Evolutionary conservation across 2,797 vertebrate species (phyloP).

Genomic region (Galagoides demidoff): DNA sequence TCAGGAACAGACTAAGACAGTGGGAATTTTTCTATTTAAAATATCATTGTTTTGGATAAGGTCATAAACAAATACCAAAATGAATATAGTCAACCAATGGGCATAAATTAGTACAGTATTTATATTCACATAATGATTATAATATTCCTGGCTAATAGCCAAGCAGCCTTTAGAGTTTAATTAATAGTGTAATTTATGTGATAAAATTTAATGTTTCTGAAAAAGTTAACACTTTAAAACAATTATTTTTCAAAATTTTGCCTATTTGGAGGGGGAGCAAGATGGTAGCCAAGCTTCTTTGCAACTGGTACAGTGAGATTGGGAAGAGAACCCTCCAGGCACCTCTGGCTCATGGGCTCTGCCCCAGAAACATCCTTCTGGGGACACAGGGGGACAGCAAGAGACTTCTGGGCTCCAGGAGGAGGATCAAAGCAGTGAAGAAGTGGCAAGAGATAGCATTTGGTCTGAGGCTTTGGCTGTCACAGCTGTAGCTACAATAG

Average conservation of each 20-base stretch:
- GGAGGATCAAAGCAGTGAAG: no score
- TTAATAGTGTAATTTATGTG: not conserved
- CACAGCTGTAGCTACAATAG: no score
- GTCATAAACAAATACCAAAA: slow-evolving; percentile 39
- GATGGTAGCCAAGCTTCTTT: no score
- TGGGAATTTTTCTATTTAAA: slow-evolving; percentile 18
- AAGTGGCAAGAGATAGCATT: no score
- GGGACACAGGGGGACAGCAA: no score
- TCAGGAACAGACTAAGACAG: not conserved
- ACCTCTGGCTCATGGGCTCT: no score
- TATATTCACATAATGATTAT: not conserved
- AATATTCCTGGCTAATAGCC: slow-evolving; percentile 22
- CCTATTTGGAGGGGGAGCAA: not conserved
- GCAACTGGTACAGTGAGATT: no score
- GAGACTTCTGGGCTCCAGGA: no score
- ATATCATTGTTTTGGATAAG: not conserved
- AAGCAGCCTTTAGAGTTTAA: not conserved
- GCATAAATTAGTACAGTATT: slow-evolving; percentile 22
- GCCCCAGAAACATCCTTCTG: no score
- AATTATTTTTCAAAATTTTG: not conserved
- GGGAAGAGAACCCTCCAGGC: no score
- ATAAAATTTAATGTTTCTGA: slow-evolving; percentile 33
- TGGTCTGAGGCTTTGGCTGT: no score
- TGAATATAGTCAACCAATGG: not conserved
- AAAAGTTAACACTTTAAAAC: slow-evolving; percentile 14